A percentile compares a stretch with the other conserved stretches of the same genome.
Evolutionary conservation across 2,113 vertebrate genomes (phyloP).

Genomic region (Otolemur garnettii): DNA sequence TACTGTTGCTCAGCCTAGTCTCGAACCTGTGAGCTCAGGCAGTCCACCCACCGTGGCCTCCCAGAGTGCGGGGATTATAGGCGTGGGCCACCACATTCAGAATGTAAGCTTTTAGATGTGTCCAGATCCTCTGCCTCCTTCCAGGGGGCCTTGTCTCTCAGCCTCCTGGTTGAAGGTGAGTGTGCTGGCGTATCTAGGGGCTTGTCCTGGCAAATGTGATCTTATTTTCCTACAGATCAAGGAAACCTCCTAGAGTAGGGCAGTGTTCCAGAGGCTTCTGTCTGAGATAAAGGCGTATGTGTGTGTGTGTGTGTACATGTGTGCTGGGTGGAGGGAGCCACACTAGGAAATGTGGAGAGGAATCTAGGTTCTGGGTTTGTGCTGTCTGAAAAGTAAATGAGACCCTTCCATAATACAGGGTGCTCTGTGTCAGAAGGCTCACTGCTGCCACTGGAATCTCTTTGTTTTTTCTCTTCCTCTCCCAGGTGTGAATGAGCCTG

Average conservation of each 20-base stretch:
- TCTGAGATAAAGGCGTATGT: neutral
- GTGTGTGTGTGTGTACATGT: neutral
- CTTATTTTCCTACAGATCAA: neutral
- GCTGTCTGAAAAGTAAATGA: neutral
- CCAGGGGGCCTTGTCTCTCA: neutral
- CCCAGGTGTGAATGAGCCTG: constrained; percentile 58
- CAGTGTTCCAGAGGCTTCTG: neutral
- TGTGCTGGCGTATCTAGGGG: neutral
- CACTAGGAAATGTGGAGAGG: neutral
- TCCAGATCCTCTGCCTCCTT: neutral
- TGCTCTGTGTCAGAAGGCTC: neutral
- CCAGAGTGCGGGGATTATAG: no score
- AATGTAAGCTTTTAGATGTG: neutral
- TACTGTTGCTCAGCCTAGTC: no score
- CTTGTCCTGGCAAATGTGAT: neutral
- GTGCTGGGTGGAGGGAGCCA: neutral
- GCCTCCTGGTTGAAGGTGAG: neutral
- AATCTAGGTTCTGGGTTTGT: neutral
- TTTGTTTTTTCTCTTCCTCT: constrained; percentile 55
- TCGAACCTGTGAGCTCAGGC: no score
- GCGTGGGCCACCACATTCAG: no score
- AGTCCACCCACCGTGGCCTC: no score
- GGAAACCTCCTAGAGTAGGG: neutral
- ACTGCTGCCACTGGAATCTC: neutral
- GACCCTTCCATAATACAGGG: neutral